These are phyloP conservation scores for Agrochola lychnidis DNA, from an alignment of 2,888 invertebrate species.

Conservation along the genomic window DNA sequence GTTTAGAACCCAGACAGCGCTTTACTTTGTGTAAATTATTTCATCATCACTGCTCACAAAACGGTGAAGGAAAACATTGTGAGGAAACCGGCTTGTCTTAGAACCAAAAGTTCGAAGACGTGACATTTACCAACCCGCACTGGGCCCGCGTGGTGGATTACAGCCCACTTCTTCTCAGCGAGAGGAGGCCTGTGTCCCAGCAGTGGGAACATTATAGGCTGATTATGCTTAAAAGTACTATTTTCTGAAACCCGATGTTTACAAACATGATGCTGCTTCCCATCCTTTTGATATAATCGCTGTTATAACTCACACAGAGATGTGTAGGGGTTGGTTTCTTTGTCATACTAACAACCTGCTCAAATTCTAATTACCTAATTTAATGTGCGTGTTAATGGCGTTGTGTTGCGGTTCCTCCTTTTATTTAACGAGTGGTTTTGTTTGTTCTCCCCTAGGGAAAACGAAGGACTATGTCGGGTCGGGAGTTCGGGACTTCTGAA, in stretches of 20 bases:
- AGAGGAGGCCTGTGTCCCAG: no score
- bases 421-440: not conserved
- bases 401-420: not conserved
- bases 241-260: not conserved
- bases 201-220: no score
- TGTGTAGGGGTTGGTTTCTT: not conserved
- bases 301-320: not conserved
- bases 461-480: not conserved
- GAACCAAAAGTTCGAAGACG: no score
- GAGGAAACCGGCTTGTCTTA: no score
- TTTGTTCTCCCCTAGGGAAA: not conserved
- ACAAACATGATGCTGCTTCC: not conserved
- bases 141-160: no score
- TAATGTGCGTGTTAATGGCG: not conserved
- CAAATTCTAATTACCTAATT: slow-evolving; percentile 6
- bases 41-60: no score
- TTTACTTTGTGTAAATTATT: no score
- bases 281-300: not conserved
- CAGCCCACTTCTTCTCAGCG: no score
- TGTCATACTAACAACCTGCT: not conserved
- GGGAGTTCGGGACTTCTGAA: not conserved
- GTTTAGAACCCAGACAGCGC: no score
- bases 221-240: no score
- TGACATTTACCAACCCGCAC: no score
- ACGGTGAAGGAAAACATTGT: no score